Base-by-base conservation (phyloP, 2,797 vertebrate species). In the Antrozous pallidus region DNA sequence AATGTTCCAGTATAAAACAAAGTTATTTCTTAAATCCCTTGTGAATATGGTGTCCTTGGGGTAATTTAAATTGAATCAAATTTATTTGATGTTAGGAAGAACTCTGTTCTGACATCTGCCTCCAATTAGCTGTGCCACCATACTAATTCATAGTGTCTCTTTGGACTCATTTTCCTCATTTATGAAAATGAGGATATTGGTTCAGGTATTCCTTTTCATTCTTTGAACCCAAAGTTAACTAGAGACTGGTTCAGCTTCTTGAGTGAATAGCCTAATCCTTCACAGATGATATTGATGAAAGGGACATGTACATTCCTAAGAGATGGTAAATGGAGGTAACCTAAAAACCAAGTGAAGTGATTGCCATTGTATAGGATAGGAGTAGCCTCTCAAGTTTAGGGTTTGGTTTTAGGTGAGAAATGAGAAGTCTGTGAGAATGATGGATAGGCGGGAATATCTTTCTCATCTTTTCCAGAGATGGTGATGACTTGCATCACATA, bases 31-130 rank as follows among this genome's bases (percentile, higher is more conserved):
- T 85, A 90, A 94, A 81, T 90, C 24, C 71, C 28, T 82, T 91
- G 73, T 87, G 67, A 67, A 73, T 77, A 31, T 65, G 28, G 2
- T 79, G n/a, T 58, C 58, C 42, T 73, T 82, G n/a, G 14, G 13
- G 6, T 86, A 92, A 90, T 85, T 95, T 94, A 93, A 92, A 74
- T 90, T 79, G 45, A 90, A 49, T 90, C 28, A 87, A n/a, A 69
- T 92, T 90, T 58, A 81, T 83, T 91, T 94, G 45, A 58, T 82
- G 71, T 65, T n/a, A 51, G 47, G 74, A 75, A 91, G 63, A 79
- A 47, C 58, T 93, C 24, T 82, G 18, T 49, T 94, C 26, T 95
- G 45, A 86, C 42, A 63, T 22, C 65, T 93, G 45, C 38, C 58
- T 85, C 13, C 84, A 83, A 40, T 92, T 93, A 95, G 58, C 18